Base-by-base conservation (phyloP, 2,888 invertebrate species). In the Volucella bombylans region DNA sequence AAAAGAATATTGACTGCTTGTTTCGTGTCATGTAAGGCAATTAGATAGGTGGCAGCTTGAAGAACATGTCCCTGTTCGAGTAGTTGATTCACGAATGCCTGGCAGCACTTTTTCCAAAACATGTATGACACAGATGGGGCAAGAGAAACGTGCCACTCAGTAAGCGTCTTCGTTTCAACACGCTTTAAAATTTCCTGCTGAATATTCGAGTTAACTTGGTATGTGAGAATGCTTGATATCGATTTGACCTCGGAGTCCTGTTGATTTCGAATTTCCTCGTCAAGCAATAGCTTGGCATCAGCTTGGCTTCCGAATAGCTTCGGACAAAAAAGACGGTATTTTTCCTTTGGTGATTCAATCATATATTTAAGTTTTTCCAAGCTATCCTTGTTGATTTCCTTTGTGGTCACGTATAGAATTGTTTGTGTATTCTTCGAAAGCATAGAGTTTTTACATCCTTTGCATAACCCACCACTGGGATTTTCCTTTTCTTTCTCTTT, bases 1-100 rank as follows among this genome's bases (percentile, higher is more conserved):
- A 92, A 89, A 52, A 94, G 90, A 59, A 92, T 88, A n/a, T 92
- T 88, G 45, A 94, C 92, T 0, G 94, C 93, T 87, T 93, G 92
- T 23, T 91, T 90, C 15, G 93, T 91, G 89, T 93, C 92, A 82
- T 94, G 94, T 74, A 93, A 91, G 8, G 92, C 93, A 61, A 94
- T 88, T 57, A 94, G 92, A 90, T 95, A 95, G 0, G 93, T 92
- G 0, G 93, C 93, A 6, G 94, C 94, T 88, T 94, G 94, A n/a
- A 92, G 86, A 2, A 91, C 86, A 55, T 88, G 89, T 1, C 90
- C 91, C 55, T 89, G 88, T 18, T 91, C 90, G 57, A 92, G 88
- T 78, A 94, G 89, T 88, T 94, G 94, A 23, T 90, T 89, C 1
- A 93, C 93, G 88, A 92, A 94, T 0, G 92, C 92, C 72, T 91